Evolutionary conservation across 2,888 invertebrate species (phyloP).

Genomic region (Apodemia duryi): DNA sequence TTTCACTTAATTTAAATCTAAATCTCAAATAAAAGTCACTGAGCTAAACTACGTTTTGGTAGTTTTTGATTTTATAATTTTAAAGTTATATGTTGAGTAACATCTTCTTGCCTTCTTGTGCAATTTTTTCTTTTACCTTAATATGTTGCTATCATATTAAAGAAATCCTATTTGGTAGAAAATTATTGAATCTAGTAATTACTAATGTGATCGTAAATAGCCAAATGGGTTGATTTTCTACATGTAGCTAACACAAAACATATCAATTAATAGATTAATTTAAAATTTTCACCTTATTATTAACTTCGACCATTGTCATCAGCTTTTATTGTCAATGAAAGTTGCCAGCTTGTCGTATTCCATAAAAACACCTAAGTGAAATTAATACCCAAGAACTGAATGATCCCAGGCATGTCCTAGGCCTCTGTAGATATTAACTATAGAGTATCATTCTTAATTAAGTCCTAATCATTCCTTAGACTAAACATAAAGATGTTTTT

Average conservation of each 20-base stretch:
- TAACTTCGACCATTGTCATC: too few relatives aligned
- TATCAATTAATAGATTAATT: too few relatives aligned
- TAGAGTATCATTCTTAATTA: too few relatives aligned
- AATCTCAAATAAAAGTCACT: not conserved
- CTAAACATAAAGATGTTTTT: too few relatives aligned
- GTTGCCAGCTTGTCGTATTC: too few relatives aligned
- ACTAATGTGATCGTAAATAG: not conserved
- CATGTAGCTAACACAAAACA: not conserved
- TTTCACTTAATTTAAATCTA: not conserved
- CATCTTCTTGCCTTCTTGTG: not conserved
- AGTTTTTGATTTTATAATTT: not conserved
- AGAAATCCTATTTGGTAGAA: not conserved
- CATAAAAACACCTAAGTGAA: too few relatives aligned
- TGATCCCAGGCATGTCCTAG: too few relatives aligned
- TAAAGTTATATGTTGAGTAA: not conserved
- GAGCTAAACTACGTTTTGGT: conserved; percentile 1
- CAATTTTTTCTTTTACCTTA: not conserved
- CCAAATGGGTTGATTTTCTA: not conserved
- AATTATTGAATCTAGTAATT: not conserved
- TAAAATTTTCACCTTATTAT: too few relatives aligned
- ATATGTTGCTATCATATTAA: not conserved
- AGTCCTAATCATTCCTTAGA: too few relatives aligned
- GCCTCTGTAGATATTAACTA: too few relatives aligned
- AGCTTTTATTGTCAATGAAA: too few relatives aligned
- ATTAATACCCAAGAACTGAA: too few relatives aligned